Evolutionary conservation across 2,797 vertebrate species (phyloP), one percentile per base, ranked within the genome.

Genomic region (Craterocephalus amniculus): DNA sequence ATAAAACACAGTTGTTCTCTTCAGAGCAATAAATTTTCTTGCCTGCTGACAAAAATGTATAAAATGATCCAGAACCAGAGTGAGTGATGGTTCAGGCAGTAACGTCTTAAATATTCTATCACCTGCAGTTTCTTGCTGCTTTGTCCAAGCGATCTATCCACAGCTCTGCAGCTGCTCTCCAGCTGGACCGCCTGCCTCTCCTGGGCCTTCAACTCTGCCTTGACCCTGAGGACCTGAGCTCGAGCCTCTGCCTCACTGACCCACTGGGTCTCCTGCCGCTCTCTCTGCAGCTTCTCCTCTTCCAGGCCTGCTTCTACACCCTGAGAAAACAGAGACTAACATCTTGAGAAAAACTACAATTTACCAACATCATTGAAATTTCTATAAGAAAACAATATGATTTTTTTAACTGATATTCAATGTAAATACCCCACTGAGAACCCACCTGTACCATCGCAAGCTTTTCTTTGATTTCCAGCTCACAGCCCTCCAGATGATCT

Each of bases 111-210:
- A 26, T 26, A 24, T 24, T 26, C 12, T 9, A 90, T 93, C 80
- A 98, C 98, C 96, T 97, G 96, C 64, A 98, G 79, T 78, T 96
- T 93, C 79, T 94, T 98, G 88, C 94, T 91, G 62, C 95, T 96
- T 85, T 98, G 97, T 64, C 95, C 95, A 27, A 99, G 89, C 3
- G 98, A 98, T 43, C 97, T 89, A 66, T 99, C 97, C 71, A 99
- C 95, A 0, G 97, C 97, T 83, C 96, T 94, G 86, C 95, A 96
- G 76, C 98, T 97, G 31, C 96, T 98, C 86, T 99, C 97, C 84
- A 99, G 78, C 76, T 98, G 94, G 38, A 96, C 88, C 2, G 95
- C 96, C 74, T 99, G 97, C 79, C 97, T 96, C 68, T 96, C 95
- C 80, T 99, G 97, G 51, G 95, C 70, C 79, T 98, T 97, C 18